These are phyloP conservation scores for Manis javanica DNA, from an alignment of 2,797 vertebrate species.

Conservation along the genomic window DNA sequence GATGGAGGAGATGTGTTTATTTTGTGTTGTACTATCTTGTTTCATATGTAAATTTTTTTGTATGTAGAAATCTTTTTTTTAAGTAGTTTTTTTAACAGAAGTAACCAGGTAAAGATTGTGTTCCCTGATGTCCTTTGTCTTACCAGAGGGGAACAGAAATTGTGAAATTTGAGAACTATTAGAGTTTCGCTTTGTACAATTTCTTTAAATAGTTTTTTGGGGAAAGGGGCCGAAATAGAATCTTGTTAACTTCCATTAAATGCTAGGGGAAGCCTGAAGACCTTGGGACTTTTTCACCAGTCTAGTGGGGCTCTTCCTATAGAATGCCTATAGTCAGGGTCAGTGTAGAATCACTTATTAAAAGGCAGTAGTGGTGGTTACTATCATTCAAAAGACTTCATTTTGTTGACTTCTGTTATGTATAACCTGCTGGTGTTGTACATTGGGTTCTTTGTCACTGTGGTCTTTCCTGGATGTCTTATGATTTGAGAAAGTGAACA, in stretches of 20 bases:
- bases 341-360: background rate
- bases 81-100: conserved; percentile 2
- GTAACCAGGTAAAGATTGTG: background rate
- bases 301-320: background rate
- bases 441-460: background rate
- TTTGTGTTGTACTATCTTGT: background rate
- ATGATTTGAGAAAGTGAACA: background rate
- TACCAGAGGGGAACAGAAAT: background rate
- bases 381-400: background rate
- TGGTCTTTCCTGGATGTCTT: background rate
- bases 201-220: conserved; percentile 34
- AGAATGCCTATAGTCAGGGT: background rate
- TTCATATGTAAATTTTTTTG: background rate
- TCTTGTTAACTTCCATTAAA: background rate
- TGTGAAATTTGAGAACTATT: background rate
- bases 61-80: background rate
- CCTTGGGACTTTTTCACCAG: background rate
- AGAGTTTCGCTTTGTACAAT: conserved; percentile 13
- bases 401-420: background rate
- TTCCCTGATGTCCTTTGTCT: background rate
- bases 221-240: conserved; percentile 31
- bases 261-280: background rate
- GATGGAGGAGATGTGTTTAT: background rate
- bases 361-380: background rate
- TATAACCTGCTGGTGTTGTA: background rate